phyloP scores from a whole-genome alignment of 2,888 invertebrate genomes.

The Plebejus melissa region DNA sequence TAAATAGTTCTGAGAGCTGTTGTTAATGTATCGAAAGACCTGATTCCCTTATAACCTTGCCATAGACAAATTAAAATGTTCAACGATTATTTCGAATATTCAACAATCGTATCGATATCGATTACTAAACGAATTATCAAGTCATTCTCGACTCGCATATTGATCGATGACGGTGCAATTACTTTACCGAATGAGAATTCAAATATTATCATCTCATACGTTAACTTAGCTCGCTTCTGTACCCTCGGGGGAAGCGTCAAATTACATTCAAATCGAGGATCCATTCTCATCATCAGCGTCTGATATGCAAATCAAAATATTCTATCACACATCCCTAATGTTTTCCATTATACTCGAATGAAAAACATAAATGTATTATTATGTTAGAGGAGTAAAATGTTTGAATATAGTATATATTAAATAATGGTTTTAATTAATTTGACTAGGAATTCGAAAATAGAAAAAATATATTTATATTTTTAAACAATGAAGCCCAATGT shows the following conservation, averaged over 20 bases:
- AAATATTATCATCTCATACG: constrained; percentile 23
- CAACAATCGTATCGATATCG: not conserved
- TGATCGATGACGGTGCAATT: constrained; percentile 12
- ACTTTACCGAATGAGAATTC: constrained; percentile 15
- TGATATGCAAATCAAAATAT: not conserved
- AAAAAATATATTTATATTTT: not conserved
- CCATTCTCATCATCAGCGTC: constrained; percentile 4
- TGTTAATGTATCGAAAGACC: not conserved
- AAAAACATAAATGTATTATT: not conserved
- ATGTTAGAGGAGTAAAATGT: too few species aligned
- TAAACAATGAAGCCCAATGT: not conserved
- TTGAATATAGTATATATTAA: too few species aligned
- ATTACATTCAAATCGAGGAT: constrained; percentile 13
- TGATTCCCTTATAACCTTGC: too few species aligned
- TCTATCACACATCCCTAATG: not conserved
- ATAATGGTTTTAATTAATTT: too few species aligned
- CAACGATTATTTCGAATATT: not conserved
- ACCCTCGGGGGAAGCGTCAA: constrained; percentile 7
- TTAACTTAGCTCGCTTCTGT: constrained; percentile 11
- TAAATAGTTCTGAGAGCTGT: not conserved
- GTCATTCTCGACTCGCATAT: not conserved
- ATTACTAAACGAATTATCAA: not conserved
- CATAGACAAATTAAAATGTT: not conserved
- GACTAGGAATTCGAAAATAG: too few species aligned
- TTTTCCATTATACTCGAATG: not conserved